Percentiles rank a stretch among this genome's conserved stretches.
These are phyloP conservation scores for Ischnus inquisitorius DNA, from an alignment of 2,888 invertebrate genomes.

Conservation along the genomic window DNA sequence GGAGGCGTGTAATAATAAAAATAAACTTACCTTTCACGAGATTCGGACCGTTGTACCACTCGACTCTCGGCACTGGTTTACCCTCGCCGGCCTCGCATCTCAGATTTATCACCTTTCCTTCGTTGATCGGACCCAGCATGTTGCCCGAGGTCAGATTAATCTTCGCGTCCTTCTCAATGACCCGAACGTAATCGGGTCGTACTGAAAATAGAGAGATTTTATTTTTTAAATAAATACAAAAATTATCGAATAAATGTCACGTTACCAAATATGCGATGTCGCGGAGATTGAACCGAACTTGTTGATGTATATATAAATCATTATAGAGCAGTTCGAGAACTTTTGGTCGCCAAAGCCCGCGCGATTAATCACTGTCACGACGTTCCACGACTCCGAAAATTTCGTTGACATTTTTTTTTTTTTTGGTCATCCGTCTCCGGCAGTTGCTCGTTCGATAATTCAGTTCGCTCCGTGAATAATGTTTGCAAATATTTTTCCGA, in stretches of 20 bases:
- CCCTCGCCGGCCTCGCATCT: slow-evolving; percentile 93
- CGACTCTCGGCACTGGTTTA: slow-evolving; percentile 93
- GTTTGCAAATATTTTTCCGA: no score
- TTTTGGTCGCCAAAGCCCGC: no score
- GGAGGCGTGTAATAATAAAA: slow-evolving; percentile 18
- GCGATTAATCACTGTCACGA: no score
- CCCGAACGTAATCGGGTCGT: slow-evolving; percentile 92
- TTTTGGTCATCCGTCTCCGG: no score
- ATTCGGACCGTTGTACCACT: slow-evolving; percentile 92
- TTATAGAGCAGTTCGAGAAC: neutral
- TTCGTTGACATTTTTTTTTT: no score
- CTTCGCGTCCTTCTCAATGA: slow-evolving; percentile 88
- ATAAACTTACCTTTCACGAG: slow-evolving; percentile 79
- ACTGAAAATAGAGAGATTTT: slow-evolving; percentile 88
- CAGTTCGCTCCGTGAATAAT: no score
- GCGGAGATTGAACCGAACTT: neutral
- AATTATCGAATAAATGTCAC: slow-evolving; percentile 19
- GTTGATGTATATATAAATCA: neutral
- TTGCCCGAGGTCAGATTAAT: slow-evolving; percentile 88
- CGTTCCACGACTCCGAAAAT: no score
- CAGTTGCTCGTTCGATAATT: no score
- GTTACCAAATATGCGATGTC: slow-evolving; percentile 1
- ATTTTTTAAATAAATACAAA: neutral
- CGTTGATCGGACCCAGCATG: slow-evolving; percentile 90
- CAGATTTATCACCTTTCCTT: slow-evolving; percentile 89